A percentile compares a stretch with the other conserved stretches of the same genome.
Evolutionary conservation across 2,797 vertebrate genomes (phyloP).

Genomic region (Chaenodraco wilsoni): DNA sequence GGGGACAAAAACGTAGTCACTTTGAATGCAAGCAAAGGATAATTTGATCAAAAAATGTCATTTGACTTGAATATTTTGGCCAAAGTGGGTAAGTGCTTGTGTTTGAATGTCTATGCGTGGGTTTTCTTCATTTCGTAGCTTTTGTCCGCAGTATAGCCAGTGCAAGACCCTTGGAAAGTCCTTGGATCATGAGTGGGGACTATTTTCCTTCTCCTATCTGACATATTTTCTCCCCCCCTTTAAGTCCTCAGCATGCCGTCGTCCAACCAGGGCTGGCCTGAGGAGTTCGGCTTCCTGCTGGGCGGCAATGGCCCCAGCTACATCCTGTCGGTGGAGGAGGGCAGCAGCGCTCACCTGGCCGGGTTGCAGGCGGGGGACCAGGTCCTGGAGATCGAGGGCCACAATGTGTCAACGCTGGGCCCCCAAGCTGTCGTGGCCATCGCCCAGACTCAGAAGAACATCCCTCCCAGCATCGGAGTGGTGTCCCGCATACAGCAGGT

Average conservation of each 20-base stretch:
- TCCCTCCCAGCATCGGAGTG: constrained; percentile 96
- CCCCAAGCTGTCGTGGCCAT: constrained; percentile 84
- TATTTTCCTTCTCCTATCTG: neutral
- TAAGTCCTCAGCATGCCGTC: constrained; percentile 90
- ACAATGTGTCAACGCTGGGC: constrained; percentile 87
- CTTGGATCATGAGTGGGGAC: neutral
- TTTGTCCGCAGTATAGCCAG: neutral
- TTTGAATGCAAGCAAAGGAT: constrained; percentile 23
- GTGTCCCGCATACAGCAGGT: constrained; percentile 89
- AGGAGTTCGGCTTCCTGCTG: constrained; percentile 94
- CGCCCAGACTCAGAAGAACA: constrained; percentile 88
- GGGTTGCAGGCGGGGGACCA: constrained; percentile 93
- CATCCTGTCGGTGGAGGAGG: constrained; percentile 92
- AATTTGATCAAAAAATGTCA: constrained; percentile 40
- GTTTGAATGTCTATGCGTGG: neutral
- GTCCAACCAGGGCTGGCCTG: constrained; percentile 94
- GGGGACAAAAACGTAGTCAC: neutral
- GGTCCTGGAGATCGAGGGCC: constrained; percentile 95
- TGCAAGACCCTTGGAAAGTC: neutral
- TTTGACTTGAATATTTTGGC: constrained; percentile 52
- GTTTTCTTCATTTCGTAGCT: neutral
- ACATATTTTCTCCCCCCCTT: neutral
- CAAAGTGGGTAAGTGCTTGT: constrained; percentile 48
- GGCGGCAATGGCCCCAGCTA: constrained; percentile 92
- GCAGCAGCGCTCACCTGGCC: constrained; percentile 92